A percentile compares a stretch with the other conserved stretches of the same genome.
Evolutionary conservation across 1,140 invertebrate species (phyloP).

Genomic region (Leptinotarsa texana): DNA sequence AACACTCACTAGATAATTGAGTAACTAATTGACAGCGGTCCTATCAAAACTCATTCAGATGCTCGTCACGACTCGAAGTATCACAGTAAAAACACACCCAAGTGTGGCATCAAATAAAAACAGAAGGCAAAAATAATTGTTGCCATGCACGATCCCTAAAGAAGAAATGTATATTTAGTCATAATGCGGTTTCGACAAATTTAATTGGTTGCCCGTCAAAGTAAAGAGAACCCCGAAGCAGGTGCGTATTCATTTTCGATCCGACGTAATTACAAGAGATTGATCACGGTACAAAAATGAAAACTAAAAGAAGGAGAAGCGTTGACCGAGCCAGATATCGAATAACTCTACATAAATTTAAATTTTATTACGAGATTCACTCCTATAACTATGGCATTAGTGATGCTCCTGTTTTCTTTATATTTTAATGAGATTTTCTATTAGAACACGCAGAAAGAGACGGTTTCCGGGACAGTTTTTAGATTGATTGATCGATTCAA

Average conservation of each 20-base stretch:
- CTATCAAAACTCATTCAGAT: too few relatives aligned
- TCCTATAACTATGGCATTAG: conserved; percentile 27
- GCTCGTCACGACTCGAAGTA: too few relatives aligned
- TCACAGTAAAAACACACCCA: too few relatives aligned
- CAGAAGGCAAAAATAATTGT: too few relatives aligned
- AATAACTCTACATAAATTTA: conserved; percentile 45
- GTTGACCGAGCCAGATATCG: conserved; percentile 45
- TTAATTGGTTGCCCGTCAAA: background rate
- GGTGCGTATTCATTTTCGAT: background rate
- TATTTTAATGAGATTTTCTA: conserved; percentile 9
- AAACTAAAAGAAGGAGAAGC: conserved; percentile 33
- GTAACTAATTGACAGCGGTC: too few relatives aligned
- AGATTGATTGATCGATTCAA: background rate
- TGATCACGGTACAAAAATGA: conserved; percentile 38
- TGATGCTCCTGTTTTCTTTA: conserved; percentile 30
- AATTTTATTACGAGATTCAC: conserved; percentile 38
- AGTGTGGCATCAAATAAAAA: too few relatives aligned
- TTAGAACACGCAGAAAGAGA: background rate
- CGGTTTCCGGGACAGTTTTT: conserved; percentile 8
- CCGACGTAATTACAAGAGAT: conserved; percentile 22
- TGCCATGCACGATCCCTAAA: too few relatives aligned
- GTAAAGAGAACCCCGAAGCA: background rate
- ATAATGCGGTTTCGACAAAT: background rate
- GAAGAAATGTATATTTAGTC: background rate
- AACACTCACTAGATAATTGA: too few relatives aligned